Percentiles rank a stretch among this genome's conserved stretches.
Conservation (phyloP, 2,888 invertebrate species). For the Cryptophagus acutangulus region DNA sequence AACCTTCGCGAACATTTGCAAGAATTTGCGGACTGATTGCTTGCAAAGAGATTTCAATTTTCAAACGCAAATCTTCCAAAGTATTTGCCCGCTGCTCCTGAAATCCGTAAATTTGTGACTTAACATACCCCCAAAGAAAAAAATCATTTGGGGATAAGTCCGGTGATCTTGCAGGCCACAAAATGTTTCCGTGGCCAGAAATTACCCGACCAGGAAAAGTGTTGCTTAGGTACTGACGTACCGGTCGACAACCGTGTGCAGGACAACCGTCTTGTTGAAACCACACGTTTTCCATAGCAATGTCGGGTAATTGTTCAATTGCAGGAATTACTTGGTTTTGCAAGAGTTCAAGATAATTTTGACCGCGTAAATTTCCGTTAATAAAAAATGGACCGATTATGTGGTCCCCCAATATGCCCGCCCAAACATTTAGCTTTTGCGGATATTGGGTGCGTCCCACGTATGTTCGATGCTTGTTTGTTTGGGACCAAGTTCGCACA, state of each 20-base stretch:
- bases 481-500: too few species aligned
- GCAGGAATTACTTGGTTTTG: slow-evolving; percentile 1
- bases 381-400: neutral
- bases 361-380: too few species aligned
- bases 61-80: too few species aligned
- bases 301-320: neutral
- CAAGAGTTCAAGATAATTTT: neutral
- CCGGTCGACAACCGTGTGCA: neutral
- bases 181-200: too few species aligned
- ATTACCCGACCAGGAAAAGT: too few species aligned
- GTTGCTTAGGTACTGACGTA: neutral
- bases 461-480: too few species aligned
- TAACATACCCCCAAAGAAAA: neutral
- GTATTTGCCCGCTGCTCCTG: too few species aligned
- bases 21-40: neutral
- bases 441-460: too few species aligned
- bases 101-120: neutral
- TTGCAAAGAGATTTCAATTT: too few species aligned
- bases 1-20: neutral
- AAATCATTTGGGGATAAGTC: too few species aligned
- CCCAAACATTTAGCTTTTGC: neutral
- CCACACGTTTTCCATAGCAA: neutral
- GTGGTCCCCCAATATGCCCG: too few species aligned
- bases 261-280: neutral
- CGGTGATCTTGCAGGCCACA: too few species aligned